Base-by-base conservation (phyloP, 2,888 invertebrate genomes). In the Aplocera efformata region DNA sequence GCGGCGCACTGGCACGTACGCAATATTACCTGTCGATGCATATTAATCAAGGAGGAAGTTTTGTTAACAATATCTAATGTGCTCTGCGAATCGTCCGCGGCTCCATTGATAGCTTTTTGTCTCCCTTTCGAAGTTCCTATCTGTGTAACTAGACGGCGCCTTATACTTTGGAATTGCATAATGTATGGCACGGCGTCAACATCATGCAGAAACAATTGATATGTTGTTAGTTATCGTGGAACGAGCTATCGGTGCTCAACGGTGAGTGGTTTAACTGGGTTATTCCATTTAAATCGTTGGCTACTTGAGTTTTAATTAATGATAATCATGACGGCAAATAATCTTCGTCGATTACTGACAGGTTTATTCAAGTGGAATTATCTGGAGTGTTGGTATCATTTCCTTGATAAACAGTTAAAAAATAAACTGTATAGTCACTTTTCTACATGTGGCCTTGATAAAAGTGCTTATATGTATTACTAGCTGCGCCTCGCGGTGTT, bases 11-110 rank as follows among this genome's bases (percentile, higher is more conserved):
- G 46, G 60, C 86, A 86, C 86, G 85, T 86, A 64, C 77, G 56
- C 71, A 64, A 78, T 72, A 79, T 83, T 83, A 84, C 82, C 82
- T 79, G 80, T 57, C 69, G 84, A 85, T 85, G 86, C 84, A 88
- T 88, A 88, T 84, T 82, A 83, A 88, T 85, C 49, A 60, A 76
- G 72, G 70, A 86, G 86, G 86, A 88, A 88, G 86, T 85, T 85
- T 88, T 86, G 86, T 85, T 73, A 85, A 88, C 82, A 88, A 88
- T 88, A 88, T 84, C 82, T 86, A 88, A 86, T 86, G 85, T 81
- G 79, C 80, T 78, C 78, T 53, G 70, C 69, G 76, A 73, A 73
- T 63, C 61, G 66, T 49, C 58, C 50, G 84, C 86, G 86, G 86
- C 69, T 51, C 71, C 68, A 84, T 84, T 86, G 82, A 85, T 79